A percentile compares a stretch with the other conserved stretches of the same genome.
phyloP scores from a whole-genome alignment of 37 sponge, comb jelly and placozoan genomes.

The Crambe crambe region DNA sequence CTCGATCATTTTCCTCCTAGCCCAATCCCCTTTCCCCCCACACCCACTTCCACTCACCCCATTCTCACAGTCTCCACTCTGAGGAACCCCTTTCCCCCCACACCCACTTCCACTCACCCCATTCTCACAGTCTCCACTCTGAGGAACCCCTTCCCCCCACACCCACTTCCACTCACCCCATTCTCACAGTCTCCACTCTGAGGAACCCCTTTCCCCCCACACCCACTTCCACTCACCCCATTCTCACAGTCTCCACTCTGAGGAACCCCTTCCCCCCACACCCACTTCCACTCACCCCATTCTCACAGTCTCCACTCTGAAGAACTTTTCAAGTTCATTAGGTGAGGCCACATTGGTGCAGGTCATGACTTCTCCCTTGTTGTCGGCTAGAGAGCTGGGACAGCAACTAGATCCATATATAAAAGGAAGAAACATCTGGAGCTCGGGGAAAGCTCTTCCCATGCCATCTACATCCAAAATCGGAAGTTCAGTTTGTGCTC shows the following conservation, averaged over 20 bases:
- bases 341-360: slow-evolving; percentile 26
- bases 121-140: neutral
- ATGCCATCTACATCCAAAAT: slow-evolving; percentile 89
- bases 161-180: neutral
- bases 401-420: slow-evolving; percentile 57
- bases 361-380: slow-evolving; percentile 60
- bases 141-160: neutral
- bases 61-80: too few relatives aligned
- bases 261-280: neutral
- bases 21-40: too few relatives aligned
- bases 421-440: slow-evolving; percentile 85
- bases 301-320: slow-evolving; percentile 53
- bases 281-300: slow-evolving; percentile 75
- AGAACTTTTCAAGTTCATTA: slow-evolving; percentile 63
- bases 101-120: too few relatives aligned
- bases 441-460: slow-evolving; percentile 91
- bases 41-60: too few relatives aligned
- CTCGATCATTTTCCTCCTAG: too few relatives aligned
- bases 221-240: neutral
- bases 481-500: slow-evolving; percentile 63
- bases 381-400: slow-evolving; percentile 59
- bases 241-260: neutral
- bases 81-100: too few relatives aligned
- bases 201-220: neutral
- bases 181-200: neutral